Evolutionary conservation across 1,140 invertebrate genomes (phyloP).

Genomic region (Belonocnema kinseyi): DNA sequence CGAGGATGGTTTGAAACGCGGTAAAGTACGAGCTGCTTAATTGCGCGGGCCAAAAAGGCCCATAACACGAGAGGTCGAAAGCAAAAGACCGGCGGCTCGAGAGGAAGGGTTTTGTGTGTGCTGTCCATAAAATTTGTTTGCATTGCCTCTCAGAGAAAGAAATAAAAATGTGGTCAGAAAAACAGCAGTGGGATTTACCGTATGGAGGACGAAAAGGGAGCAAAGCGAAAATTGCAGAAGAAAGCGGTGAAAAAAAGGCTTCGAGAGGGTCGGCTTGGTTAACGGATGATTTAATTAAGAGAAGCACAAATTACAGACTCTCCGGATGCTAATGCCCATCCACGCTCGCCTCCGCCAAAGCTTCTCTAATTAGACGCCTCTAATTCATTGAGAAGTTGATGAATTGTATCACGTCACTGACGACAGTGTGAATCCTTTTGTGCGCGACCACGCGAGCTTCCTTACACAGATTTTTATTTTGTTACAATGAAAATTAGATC

Average conservation of each 20-base stretch:
- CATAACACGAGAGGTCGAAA: slow-evolving; percentile 40
- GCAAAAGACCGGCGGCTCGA: slow-evolving; percentile 32
- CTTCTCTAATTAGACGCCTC: slow-evolving; percentile 72
- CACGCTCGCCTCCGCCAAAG: slow-evolving; percentile 66
- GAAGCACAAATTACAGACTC: slow-evolving; percentile 76
- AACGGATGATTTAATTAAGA: slow-evolving; percentile 78
- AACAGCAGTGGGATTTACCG: slow-evolving; percentile 52
- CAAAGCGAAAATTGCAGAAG: slow-evolving; percentile 48
- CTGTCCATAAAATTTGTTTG: slow-evolving; percentile 63
- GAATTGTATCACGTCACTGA: slow-evolving; percentile 50
- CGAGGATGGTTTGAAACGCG: background rate
- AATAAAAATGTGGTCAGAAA: slow-evolving; percentile 49
- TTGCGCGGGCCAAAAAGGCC: slow-evolving; percentile 58
- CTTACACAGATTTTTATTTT: slow-evolving; percentile 47
- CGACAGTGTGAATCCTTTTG: slow-evolving; percentile 46
- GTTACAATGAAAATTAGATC: slow-evolving; percentile 45
- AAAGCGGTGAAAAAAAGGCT: slow-evolving; percentile 54
- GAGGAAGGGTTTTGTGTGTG: slow-evolving; percentile 45
- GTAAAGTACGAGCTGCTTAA: slow-evolving; percentile 58
- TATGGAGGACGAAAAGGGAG: slow-evolving; percentile 46
- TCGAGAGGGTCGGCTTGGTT: slow-evolving; percentile 62
- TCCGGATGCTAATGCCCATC: slow-evolving; percentile 73
- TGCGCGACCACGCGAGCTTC: slow-evolving; percentile 43
- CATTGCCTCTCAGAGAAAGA: slow-evolving; percentile 50
- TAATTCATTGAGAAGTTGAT: slow-evolving; percentile 57